phyloP scores from a whole-genome alignment of 2,888 invertebrate genomes.

The Phyllotreta cruciferae region DNA sequence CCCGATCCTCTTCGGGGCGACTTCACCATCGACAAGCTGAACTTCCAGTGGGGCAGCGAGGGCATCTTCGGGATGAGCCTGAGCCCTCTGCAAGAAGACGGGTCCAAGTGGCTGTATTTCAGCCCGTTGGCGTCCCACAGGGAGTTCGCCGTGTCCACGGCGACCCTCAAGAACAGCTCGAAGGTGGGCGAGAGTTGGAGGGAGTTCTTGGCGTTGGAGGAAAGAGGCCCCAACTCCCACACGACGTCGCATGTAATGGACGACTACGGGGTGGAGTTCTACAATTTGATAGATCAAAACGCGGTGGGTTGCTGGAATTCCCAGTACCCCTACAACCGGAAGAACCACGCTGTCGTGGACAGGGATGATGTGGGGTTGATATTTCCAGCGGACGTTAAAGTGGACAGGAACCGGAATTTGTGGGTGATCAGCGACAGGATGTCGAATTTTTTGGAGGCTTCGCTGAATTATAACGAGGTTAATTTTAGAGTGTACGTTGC shows the following conservation, averaged over 20 bases:
- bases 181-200: slow-evolving; percentile 73
- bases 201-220: slow-evolving; percentile 72
- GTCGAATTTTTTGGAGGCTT: slow-evolving; percentile 75
- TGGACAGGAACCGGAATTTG: slow-evolving; percentile 72
- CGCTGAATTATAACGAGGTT: slow-evolving; percentile 75
- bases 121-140: slow-evolving; percentile 80
- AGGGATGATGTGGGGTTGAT: slow-evolving; percentile 78
- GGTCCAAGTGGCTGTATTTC: slow-evolving; percentile 77
- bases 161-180: slow-evolving; percentile 72
- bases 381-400: slow-evolving; percentile 80
- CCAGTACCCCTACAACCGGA: slow-evolving; percentile 68
- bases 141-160: slow-evolving; percentile 81
- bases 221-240: slow-evolving; percentile 72
- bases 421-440: slow-evolving; percentile 86
- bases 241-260: slow-evolving; percentile 79
- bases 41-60: slow-evolving; percentile 83
- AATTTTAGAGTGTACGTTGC: slow-evolving; percentile 81
- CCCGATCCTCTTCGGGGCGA: slow-evolving; percentile 82
- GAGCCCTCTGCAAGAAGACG: slow-evolving; percentile 71
- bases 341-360: slow-evolving; percentile 74
- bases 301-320: slow-evolving; percentile 83
- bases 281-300: slow-evolving; percentile 80
- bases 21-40: slow-evolving; percentile 79
- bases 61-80: slow-evolving; percentile 77
- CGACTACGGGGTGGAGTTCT: slow-evolving; percentile 77